Evolutionary conservation across 2,888 invertebrate species (phyloP).

Genomic region (Crematogaster levior): DNA sequence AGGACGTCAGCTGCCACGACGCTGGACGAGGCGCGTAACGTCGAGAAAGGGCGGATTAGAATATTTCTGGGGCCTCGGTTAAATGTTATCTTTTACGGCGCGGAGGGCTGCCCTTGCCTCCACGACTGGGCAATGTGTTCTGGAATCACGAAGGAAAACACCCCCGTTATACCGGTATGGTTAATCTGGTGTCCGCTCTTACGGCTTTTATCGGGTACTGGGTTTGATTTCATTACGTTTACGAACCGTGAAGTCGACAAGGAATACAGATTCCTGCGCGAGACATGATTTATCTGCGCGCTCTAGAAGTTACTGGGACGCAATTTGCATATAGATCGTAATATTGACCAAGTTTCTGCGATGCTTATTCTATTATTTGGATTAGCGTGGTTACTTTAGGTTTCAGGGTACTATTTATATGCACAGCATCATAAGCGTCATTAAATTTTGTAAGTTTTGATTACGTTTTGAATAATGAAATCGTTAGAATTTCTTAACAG

Average conservation of each 20-base stretch:
- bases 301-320: neutral
- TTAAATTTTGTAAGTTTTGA: conserved; percentile 31
- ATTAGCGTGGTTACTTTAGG: conserved; percentile 18
- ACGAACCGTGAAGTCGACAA: conserved; percentile 59
- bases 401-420: conserved; percentile 30
- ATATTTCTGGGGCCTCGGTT: conserved; percentile 77
- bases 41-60: conserved; percentile 81
- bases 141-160: conserved; percentile 48
- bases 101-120: conserved; percentile 50
- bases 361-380: conserved; percentile 25
- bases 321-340: conserved; percentile 37
- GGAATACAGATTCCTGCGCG: conserved; percentile 35
- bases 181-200: conserved; percentile 67
- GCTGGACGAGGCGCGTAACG: conserved; percentile 73
- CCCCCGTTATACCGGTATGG: conserved; percentile 38
- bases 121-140: conserved; percentile 57
- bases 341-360: conserved; percentile 32
- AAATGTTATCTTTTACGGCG: conserved; percentile 79
- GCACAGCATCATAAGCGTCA: conserved; percentile 27
- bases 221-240: conserved; percentile 63
- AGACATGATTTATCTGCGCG: conserved; percentile 34
- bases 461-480: conserved; percentile 42
- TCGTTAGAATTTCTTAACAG: conserved; percentile 25
- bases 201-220: conserved; percentile 57
- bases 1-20: conserved; percentile 80